Conservation (phyloP, 2,113 vertebrate genomes). For the Platanista minor region DNA sequence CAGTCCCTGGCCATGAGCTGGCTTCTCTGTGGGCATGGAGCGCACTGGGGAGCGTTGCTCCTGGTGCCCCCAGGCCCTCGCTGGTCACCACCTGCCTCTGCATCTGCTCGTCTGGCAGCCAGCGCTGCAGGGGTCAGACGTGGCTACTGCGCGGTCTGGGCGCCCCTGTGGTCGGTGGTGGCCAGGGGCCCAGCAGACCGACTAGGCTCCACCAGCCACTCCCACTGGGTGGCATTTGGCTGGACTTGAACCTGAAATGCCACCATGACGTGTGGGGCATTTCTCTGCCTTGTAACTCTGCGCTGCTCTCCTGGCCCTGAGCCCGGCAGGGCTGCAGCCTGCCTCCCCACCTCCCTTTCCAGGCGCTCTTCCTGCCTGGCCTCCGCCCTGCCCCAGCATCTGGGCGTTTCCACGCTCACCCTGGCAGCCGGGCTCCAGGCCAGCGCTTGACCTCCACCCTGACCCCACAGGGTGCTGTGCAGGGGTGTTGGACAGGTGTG, state of each 20-base stretch:
- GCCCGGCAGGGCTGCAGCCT: conserved; percentile 30
- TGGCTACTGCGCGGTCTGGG: background rate
- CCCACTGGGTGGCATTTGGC: background rate
- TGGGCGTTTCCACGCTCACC: background rate
- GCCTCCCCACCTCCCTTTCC: background rate
- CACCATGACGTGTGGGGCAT: background rate
- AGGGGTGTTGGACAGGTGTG: background rate
- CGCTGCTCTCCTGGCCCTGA: background rate
- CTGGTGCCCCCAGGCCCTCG: no score
- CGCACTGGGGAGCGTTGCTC: no score
- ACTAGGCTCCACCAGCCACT: conserved; percentile 29
- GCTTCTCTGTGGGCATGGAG: no score
- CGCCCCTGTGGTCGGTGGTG: background rate
- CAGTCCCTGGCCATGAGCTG: background rate
- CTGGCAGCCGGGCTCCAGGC: background rate
- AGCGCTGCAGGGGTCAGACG: background rate
- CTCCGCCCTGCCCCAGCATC: background rate
- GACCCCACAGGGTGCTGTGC: background rate
- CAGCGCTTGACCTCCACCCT: background rate
- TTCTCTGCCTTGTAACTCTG: conserved; percentile 62
- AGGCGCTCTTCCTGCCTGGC: background rate
- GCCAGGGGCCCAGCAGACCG: conserved; percentile 57
- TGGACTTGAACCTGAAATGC: background rate
- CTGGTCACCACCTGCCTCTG: no score
- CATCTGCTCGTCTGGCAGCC: no score